Evolutionary conservation across 1,140 invertebrate genomes (phyloP).

Genomic region (Drosophila athabasca): DNA sequence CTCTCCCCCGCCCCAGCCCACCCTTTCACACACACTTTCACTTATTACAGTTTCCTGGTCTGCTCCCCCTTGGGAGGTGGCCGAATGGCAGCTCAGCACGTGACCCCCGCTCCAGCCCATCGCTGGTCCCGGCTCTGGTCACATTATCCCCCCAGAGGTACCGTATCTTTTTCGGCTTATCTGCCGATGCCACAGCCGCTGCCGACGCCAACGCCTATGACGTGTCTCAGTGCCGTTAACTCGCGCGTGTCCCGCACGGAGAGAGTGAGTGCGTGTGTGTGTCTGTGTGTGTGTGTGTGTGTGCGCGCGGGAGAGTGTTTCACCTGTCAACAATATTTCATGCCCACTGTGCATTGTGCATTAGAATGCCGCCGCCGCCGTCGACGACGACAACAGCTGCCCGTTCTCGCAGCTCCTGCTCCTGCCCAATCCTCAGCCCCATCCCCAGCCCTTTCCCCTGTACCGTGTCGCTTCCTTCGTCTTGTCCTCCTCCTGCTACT

Average conservation of each 20-base stretch:
- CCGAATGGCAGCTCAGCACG: constrained; percentile 67
- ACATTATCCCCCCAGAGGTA: constrained; percentile 27
- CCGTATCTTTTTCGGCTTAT: constrained; percentile 47
- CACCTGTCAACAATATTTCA: constrained; percentile 81
- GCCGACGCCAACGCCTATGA: constrained; percentile 23
- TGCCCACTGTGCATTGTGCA: constrained; percentile 75
- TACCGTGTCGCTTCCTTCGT: constrained; percentile 21
- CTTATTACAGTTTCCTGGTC: constrained; percentile 54
- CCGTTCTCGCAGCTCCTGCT: constrained; percentile 21
- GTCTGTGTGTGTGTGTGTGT: constrained; percentile 15
- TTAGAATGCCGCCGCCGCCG: constrained; percentile 57
- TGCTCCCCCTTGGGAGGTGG: constrained; percentile 45
- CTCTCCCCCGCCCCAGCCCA: not conserved
- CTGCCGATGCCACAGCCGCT: constrained; percentile 5
- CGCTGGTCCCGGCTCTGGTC: constrained; percentile 9
- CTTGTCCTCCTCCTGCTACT: too few relatives aligned
- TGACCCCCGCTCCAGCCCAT: constrained; percentile 24
- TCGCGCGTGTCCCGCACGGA: constrained; percentile 48
- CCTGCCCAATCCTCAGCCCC: constrained; percentile 1
- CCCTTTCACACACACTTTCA: constrained; percentile 66
- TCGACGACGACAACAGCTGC: constrained; percentile 60
- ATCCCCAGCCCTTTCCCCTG: constrained; percentile 6
- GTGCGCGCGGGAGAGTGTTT: constrained; percentile 45
- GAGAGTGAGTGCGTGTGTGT: not conserved
- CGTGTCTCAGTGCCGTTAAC: constrained; percentile 65